Conservation (phyloP, 1,140 invertebrate genomes). For the Probaryconus sp. region DNA sequence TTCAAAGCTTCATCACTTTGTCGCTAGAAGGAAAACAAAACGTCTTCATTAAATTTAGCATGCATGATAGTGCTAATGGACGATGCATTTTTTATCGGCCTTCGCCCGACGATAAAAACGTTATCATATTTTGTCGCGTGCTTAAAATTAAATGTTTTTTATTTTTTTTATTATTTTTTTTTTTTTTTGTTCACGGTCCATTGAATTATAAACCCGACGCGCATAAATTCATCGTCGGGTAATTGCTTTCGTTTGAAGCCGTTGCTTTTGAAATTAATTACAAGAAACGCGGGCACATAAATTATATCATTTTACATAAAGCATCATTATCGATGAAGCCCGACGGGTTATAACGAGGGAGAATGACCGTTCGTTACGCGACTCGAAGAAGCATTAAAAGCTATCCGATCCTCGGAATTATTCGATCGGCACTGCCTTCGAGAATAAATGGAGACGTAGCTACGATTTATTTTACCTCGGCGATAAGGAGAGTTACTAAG, state of each 20-base stretch:
- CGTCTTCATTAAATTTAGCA: constrained; percentile 33
- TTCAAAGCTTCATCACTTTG: constrained; percentile 21
- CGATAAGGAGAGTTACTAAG: constrained; percentile 17
- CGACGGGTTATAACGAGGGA: constrained; percentile 11
- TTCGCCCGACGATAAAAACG: constrained; percentile 1
- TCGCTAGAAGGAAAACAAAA: constrained; percentile 28
- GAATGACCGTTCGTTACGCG: constrained; percentile 21
- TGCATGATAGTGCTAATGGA: constrained; percentile 27
- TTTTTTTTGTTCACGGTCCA: no score
- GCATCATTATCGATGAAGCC: constrained; percentile 19
- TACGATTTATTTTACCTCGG: constrained; percentile 48
- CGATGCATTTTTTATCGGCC: constrained; percentile 30
- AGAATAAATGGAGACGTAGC: constrained; percentile 37
- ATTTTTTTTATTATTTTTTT: no score
- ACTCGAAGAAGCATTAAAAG: constrained; percentile 43
- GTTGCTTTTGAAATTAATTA: constrained; percentile 22
- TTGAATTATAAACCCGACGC: no score
- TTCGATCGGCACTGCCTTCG: constrained; percentile 36
- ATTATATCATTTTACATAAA: constrained; percentile 30
- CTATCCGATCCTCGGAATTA: constrained; percentile 32
- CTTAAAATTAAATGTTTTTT: no score
- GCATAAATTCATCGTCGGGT: no score
- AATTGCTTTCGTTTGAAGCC: no score
- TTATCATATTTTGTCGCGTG: not conserved
- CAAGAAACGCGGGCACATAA: not conserved